phyloP scores from a whole-genome alignment of 2,888 invertebrate species.

The Nycteola revayana region DNA sequence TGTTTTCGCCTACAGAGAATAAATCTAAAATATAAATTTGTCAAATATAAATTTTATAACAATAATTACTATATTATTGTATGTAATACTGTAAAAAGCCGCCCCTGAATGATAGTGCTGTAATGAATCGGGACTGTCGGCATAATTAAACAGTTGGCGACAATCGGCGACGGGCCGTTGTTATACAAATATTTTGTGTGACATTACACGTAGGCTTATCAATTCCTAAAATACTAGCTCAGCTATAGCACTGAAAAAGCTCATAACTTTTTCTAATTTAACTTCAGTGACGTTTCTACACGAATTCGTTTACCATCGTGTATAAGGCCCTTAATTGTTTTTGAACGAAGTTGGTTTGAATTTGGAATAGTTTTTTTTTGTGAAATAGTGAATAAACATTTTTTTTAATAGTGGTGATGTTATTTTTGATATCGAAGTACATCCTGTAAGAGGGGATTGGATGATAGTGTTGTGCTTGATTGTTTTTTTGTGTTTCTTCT shows the following conservation, averaged over 20 bases:
- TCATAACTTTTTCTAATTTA: no score
- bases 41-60: no score
- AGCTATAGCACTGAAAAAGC: constrained; percentile 3
- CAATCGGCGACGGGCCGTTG: constrained; percentile 55
- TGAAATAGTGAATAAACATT: no score
- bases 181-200: constrained; percentile 55
- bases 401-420: neutral
- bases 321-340: no score
- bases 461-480: neutral
- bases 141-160: constrained; percentile 78
- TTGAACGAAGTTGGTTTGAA: neutral
- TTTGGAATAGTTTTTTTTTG: no score
- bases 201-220: constrained; percentile 33
- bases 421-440: neutral
- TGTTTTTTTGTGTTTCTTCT: neutral
- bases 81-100: no score
- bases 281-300: no score
- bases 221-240: constrained; percentile 4
- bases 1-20: no score
- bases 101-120: constrained; percentile 66
- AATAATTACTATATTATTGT: no score
- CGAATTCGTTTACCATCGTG: no score
- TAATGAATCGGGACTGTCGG: constrained; percentile 77
- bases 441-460: neutral
- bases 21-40: no score